These are phyloP conservation scores for Coenonympha glycerion DNA, from an alignment of 2,888 invertebrate species.

Conservation along the genomic window DNA sequence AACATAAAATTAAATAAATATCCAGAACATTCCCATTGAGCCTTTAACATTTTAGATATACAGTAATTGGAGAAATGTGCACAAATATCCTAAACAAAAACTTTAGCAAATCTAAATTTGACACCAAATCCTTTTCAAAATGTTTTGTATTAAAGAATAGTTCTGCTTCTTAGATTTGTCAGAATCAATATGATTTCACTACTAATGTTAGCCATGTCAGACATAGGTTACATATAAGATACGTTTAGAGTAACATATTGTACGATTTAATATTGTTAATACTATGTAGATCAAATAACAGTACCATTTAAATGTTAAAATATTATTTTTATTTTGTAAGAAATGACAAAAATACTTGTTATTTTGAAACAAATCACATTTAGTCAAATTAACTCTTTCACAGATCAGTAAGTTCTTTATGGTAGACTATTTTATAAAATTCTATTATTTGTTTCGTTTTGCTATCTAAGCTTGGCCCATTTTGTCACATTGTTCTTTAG, in stretches of 20 bases:
- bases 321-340: constrained; percentile 9
- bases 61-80: too few relatives aligned
- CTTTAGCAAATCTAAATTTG: too few relatives aligned
- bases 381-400: constrained; percentile 3
- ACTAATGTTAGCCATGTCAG: too few relatives aligned
- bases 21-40: neutral
- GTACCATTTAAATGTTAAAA: constrained; percentile 2
- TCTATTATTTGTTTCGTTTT: neutral
- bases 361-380: constrained; percentile 3
- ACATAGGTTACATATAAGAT: too few relatives aligned
- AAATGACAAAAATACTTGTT: constrained; percentile 13
- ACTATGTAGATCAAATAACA: neutral
- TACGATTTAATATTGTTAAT: neutral
- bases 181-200: too few relatives aligned
- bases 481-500: constrained; percentile 6
- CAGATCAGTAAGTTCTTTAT: constrained; percentile 16
- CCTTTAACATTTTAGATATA: too few relatives aligned
- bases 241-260: too few relatives aligned
- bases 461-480: constrained; percentile 8
- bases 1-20: neutral
- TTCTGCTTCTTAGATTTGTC: too few relatives aligned
- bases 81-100: too few relatives aligned
- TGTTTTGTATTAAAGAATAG: too few relatives aligned
- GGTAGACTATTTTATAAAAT: constrained; percentile 4
- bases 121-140: too few relatives aligned